Evolutionary conservation across 2,797 vertebrate species (phyloP).

Genomic region (Pachyuromys duprasi): DNA sequence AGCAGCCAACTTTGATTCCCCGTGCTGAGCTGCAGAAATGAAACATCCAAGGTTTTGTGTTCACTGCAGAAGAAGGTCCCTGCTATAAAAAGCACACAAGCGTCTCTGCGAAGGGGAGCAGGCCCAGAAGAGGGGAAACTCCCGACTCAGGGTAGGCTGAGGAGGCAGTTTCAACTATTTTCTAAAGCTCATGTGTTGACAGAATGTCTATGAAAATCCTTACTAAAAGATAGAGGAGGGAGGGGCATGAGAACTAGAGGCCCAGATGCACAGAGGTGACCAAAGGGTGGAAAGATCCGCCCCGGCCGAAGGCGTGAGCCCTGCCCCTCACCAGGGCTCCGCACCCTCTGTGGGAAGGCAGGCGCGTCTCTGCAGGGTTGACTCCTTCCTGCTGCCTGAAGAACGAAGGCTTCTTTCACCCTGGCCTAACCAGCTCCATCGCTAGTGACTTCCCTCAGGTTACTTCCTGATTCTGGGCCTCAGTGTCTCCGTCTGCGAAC

Average conservation of each 20-base stretch:
- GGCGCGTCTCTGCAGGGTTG: neutral
- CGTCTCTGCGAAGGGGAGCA: neutral
- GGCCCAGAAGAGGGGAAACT: neutral
- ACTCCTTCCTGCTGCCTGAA: neutral
- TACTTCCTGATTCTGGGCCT: conserved; percentile 1
- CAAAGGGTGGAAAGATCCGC: neutral
- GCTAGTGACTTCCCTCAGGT: neutral
- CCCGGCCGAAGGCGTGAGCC: neutral
- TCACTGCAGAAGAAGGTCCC: conserved; percentile 1
- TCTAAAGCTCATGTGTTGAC: neutral
- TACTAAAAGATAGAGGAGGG: conserved; percentile 51
- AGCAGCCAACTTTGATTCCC: conserved; percentile 12
- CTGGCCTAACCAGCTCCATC: neutral
- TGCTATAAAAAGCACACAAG: conserved; percentile 16
- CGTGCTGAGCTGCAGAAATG: neutral
- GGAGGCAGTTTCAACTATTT: neutral
- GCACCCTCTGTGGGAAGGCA: conserved; percentile 29
- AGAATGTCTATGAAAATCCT: conserved; percentile 9
- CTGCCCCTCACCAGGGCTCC: neutral
- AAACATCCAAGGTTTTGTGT: neutral
- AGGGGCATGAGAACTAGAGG: conserved; percentile 30
- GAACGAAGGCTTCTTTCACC: neutral
- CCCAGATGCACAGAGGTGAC: neutral
- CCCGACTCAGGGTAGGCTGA: neutral
- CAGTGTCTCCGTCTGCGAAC: conserved; percentile 58